Evolutionary conservation across 2,888 invertebrate species (phyloP).

Genomic region (Habroteleia sp.): DNA sequence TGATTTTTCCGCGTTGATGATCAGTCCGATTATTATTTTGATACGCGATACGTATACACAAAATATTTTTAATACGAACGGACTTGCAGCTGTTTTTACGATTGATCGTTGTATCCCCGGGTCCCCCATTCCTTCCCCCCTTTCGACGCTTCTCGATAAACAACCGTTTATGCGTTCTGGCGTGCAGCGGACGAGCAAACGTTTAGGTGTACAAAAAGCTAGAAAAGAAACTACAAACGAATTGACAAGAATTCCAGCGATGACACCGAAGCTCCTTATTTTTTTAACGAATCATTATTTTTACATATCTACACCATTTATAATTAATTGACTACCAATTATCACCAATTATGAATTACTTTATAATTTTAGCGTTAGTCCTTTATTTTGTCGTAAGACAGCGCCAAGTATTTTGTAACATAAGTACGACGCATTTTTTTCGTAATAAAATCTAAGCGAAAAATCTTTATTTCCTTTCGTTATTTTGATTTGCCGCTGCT

Average conservation of each 20-base stretch:
- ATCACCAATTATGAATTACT: slow-evolving; percentile 28
- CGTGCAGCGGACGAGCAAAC: slow-evolving; percentile 33
- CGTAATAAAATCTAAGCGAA: slow-evolving; percentile 59
- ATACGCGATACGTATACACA: slow-evolving; percentile 17
- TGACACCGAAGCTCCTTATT: slow-evolving; percentile 52
- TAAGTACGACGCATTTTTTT: slow-evolving; percentile 54
- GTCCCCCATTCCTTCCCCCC: too few species aligned
- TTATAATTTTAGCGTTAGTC: slow-evolving; percentile 43
- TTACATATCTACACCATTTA: slow-evolving; percentile 39
- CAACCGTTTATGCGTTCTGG: slow-evolving; percentile 3
- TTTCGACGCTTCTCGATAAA: not conserved
- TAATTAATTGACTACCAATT: slow-evolving; percentile 12
- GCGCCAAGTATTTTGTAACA: slow-evolving; percentile 62
- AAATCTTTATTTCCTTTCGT: slow-evolving; percentile 29
- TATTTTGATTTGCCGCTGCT: slow-evolving; percentile 10
- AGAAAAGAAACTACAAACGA: slow-evolving; percentile 21
- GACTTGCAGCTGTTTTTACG: slow-evolving; percentile 11
- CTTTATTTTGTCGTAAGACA: slow-evolving; percentile 50
- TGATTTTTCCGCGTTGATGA: slow-evolving; percentile 17
- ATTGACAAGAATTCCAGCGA: slow-evolving; percentile 44
- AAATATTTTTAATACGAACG: slow-evolving; percentile 27
- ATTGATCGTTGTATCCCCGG: not conserved
- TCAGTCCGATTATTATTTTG: slow-evolving; percentile 25
- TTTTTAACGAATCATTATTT: slow-evolving; percentile 54
- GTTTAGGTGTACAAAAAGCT: slow-evolving; percentile 38